phyloP scores from a whole-genome alignment of 2,113 vertebrate genomes.

The Myocastor coypus region DNA sequence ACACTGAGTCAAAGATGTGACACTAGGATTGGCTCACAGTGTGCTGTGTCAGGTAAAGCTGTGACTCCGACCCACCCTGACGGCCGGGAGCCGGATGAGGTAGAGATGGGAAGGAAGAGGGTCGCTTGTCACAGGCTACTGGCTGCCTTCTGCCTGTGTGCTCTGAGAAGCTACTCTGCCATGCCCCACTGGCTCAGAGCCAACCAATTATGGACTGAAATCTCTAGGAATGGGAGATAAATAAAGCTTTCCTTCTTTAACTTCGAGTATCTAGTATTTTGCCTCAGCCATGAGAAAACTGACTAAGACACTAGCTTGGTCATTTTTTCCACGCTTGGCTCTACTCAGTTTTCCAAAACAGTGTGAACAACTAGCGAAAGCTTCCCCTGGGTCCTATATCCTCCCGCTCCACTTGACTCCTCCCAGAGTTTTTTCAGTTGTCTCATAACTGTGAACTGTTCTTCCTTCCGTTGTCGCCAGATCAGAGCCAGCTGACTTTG shows the following conservation, averaged over 20 bases:
- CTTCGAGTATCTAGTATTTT: background rate
- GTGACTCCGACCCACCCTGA: background rate
- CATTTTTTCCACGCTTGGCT: background rate
- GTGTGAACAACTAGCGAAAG: background rate
- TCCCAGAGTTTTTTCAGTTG: background rate
- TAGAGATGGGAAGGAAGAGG: background rate
- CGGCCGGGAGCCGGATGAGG: background rate
- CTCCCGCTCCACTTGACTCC: accelerated
- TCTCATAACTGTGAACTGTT: background rate
- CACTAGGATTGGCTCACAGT: background rate
- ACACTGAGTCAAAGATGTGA: background rate
- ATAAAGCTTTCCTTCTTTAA: background rate
- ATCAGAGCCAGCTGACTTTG: background rate
- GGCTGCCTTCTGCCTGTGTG: background rate
- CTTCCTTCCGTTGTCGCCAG: background rate
- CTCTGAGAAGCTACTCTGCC: background rate
- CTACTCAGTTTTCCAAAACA: background rate
- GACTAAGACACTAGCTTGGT: background rate
- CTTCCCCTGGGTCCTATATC: background rate
- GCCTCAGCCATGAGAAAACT: background rate
- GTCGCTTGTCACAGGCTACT: background rate
- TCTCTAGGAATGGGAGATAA: background rate
- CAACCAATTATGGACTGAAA: background rate
- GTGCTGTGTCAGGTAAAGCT: background rate
- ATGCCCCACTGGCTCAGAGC: background rate